Base-by-base conservation (phyloP, 2,797 vertebrate species). In the Propithecus deckenii region DNA sequence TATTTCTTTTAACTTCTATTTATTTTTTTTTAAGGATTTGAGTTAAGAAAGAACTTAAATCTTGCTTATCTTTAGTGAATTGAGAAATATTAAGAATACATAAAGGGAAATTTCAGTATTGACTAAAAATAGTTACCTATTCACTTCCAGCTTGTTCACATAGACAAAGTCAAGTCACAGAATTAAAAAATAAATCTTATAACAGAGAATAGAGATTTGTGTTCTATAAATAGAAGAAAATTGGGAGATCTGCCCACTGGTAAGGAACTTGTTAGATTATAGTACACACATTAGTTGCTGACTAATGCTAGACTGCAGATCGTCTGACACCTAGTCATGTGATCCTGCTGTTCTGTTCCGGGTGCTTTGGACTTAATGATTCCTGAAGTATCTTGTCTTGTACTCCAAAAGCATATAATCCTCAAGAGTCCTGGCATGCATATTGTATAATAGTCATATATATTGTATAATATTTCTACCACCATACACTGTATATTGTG, bases 1-100 rank as follows among this genome's bases (percentile, higher is more conserved):
- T 50, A 59, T 30, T 90, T 87, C 35, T 94, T 92, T 92, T 76
- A 89, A 25, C 20, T 78, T 95, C 41, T 69, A 0, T 92, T 96
- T 91, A 93, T 10, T 48, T 84, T 91, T 91, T 59, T 85, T 91
- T 81, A 43, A 43, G 28, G 20, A 76, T 86, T 78, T 89, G 43
- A 86, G 10, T 76, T 76, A 38, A 65, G 17, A 57, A 88, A 88
- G 67, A 94, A 78, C 25, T 86, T 67, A 93, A 92, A 7, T 57
- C 38, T 92, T 72, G 14, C 8, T 88, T 17, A 46, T 81, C 50
- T 91, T 84, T 1, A 71, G 52, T 89, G 50, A 81, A 48, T 75
- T 79, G 63, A 28, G 35, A 61, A 84, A 84, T 75, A 65, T 30
- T 86, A 86, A 94, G 67, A 86, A 86, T 89, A 11, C 38, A 18